Evolutionary conservation across 2,888 invertebrate species (phyloP), one percentile per base, ranked within the genome.

Genomic region (Drosophila koepferae): DNA sequence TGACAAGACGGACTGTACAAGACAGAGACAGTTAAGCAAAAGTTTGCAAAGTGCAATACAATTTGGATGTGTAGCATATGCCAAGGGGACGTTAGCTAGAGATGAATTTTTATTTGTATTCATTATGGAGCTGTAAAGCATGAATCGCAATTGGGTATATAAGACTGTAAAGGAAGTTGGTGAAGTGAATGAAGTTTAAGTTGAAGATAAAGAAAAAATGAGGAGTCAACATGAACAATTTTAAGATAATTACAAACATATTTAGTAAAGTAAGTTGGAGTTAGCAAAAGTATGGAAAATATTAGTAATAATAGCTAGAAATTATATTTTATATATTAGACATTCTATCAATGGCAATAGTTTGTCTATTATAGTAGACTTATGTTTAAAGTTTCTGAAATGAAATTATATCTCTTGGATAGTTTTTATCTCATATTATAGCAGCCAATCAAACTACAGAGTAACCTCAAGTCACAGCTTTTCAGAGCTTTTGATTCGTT

Each of bases 21-120:
- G 76, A 65, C 64, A 60, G 55, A 69, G 76, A 69, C 68, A 68
- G 54, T 74, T 10, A 49, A 64, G 60, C 53, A 63, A 65, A 77
- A 71, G 63, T 78, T 78, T 72, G 40, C 72, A 72, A 77, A 77
- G 78, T 74, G 74, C 77, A 77, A 74, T 78, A 77, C 59, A 44
- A 69, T 62, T 77, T 77, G 40, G 58, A 46, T 63, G 55, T 55
- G 55, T 55, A 41, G 55, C 55, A 41, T 55, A 55, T 77, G 77
- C 62, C 71, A 77, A 74, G 63, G 74, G 66, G 74, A 54, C 63
- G 55, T 65, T 31, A 18, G 62, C 51, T 23, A 20, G 40, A 59
- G 70, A 67, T 77, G 63, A 69, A 64, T 74, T 80, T 76, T 56
- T 72, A 65, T 63, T 72, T 63, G 48, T 48, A 63, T 77, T 53